Evolutionary conservation across 2,113 vertebrate genomes (phyloP).

Genomic region (Corynorhinus townsendii): DNA sequence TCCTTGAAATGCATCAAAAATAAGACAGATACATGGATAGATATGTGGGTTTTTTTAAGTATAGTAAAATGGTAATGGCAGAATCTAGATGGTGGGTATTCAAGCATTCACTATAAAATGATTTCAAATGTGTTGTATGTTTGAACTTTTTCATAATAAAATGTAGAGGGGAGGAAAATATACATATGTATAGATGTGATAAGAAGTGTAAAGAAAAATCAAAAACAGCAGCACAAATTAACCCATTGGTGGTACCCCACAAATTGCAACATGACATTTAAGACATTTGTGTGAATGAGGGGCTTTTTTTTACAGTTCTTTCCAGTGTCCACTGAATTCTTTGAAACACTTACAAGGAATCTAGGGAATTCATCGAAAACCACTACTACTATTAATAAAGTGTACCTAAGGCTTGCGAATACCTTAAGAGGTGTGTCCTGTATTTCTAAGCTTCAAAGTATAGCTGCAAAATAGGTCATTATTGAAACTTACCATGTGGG

Average conservation of each 20-base stretch:
- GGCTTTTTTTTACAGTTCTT: background rate
- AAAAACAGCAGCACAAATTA: background rate
- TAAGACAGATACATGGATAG: background rate
- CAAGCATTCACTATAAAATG: background rate
- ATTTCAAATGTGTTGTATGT: background rate
- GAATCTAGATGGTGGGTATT: background rate
- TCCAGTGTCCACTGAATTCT: background rate
- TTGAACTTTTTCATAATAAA: background rate
- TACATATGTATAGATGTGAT: background rate
- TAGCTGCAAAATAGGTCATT: background rate
- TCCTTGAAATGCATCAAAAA: background rate
- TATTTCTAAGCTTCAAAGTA: background rate
- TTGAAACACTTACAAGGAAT: background rate
- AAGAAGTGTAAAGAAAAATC: background rate
- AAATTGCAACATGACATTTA: background rate
- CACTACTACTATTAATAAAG: background rate
- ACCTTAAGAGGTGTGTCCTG: background rate
- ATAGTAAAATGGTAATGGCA: background rate
- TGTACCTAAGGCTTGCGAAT: background rate
- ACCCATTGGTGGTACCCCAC: background rate
- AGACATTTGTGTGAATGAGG: background rate
- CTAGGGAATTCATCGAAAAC: background rate
- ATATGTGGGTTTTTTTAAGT: background rate
- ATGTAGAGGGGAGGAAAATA: background rate
- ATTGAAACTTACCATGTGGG: background rate